Base-by-base conservation (phyloP, 2,888 invertebrate genomes). In the Callyntrura guangdongensis region DNA sequence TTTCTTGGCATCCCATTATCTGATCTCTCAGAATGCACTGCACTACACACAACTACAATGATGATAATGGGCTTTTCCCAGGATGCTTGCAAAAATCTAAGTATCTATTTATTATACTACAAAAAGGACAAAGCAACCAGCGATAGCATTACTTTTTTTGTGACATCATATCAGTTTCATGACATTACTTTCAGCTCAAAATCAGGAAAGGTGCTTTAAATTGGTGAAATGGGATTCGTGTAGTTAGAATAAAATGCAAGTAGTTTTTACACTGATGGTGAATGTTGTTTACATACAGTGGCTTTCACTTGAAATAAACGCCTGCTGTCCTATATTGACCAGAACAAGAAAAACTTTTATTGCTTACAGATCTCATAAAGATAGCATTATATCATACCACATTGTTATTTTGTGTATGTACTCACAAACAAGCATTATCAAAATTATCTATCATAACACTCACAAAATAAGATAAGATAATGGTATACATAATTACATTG, bases 361-460 rank as follows among this genome's bases (percentile, higher is more conserved):
- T 47, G 69, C 45, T 64, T 45, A 47, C 0, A 84, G 69, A 84
- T 84, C 69, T 25, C 67, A 47, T 84, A 67, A 84, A 64, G 82
- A 82, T 82, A 64, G 8, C 20, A 82, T 3, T 27, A 2, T 69
- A 27, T 27, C 14, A n/a, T 69, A 17, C 17, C 61, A 61, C 3
- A 17, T 17, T 17, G 17, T 17, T 17, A 17, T 61, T n/a, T 4
- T 61, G 17, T 61, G 20, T 9, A 6, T 17, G 8, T 17, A 61
- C 11, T 17, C 3, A 8, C 61, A 11, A 61, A 17, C 61, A n/a
- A n/a, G n/a, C n/a, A n/a, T n/a, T n/a, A 22, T 22, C 36, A 36
- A 36, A 36, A 36, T n/a, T 9, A 53, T 53, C n/a, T 2, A 53
- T 5, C 53, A 9, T 5, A 53, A 9, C n/a, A 53, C 8, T 2